Conservation (phyloP, 2,888 invertebrate genomes). For the Ganaspis brasiliensis region DNA sequence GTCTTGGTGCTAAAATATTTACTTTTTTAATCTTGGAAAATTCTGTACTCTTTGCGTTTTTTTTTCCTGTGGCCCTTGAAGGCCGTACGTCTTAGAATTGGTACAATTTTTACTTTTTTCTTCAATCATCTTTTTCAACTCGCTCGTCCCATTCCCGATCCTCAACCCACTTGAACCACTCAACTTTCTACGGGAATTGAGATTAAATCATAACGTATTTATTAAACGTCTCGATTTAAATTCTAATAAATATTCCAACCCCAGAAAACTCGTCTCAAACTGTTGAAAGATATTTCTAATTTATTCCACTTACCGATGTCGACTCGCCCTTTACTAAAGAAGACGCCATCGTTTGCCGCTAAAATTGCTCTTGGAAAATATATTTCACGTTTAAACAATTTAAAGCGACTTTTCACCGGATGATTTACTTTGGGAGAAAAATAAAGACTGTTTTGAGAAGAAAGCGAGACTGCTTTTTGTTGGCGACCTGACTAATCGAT, state of each 20-base stretch:
- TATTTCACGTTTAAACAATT: background rate
- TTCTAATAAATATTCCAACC: constrained; percentile 65
- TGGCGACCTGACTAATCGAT: constrained; percentile 47
- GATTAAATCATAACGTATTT: constrained; percentile 71
- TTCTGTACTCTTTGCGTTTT: background rate
- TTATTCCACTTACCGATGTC: constrained; percentile 4
- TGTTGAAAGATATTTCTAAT: constrained; percentile 36
- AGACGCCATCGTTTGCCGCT: background rate
- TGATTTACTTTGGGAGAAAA: background rate
- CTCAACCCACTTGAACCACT: constrained; percentile 31
- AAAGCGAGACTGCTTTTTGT: constrained; percentile 51
- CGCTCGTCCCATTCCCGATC: constrained; percentile 2
- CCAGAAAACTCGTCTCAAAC: constrained; percentile 13
- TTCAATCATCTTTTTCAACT: constrained; percentile 50
- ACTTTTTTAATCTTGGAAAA: too few species aligned
- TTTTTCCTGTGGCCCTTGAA: constrained; percentile 2
- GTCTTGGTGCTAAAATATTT: background rate
- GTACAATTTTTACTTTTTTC: constrained; percentile 7
- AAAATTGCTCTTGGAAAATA: background rate
- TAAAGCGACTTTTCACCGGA: background rate
- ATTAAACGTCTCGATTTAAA: constrained; percentile 68
- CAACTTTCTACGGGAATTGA: constrained; percentile 51
- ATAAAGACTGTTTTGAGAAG: constrained; percentile 39
- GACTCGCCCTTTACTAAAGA: background rate
- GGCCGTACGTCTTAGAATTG: background rate